Conservation (phyloP, 2,888 invertebrate species). For the Vannuccia rotundouncinata region DNA sequence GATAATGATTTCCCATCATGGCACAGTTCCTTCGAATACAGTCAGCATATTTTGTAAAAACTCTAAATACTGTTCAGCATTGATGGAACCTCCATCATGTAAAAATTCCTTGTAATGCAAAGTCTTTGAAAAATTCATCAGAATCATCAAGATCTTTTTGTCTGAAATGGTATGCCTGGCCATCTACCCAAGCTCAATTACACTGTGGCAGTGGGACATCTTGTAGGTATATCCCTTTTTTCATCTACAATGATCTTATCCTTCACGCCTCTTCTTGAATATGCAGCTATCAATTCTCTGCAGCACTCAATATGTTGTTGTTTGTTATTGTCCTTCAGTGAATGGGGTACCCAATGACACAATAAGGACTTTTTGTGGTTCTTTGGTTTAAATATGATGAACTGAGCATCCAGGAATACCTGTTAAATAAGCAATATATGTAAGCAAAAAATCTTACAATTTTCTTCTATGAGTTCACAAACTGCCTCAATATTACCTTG, state of each 20-base stretch:
- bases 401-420: slow-evolving; percentile 15
- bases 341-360: too few species aligned
- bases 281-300: slow-evolving; percentile 21
- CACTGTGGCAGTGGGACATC: too few species aligned
- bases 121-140: slow-evolving; percentile 6
- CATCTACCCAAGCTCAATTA: slow-evolving; percentile 19
- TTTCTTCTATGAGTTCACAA: slow-evolving; percentile 19
- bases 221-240: too few species aligned
- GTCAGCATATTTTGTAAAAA: slow-evolving; percentile 23
- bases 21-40: slow-evolving; percentile 23
- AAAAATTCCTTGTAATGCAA: slow-evolving; percentile 24
- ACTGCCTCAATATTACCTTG: slow-evolving; percentile 4
- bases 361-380: slow-evolving; percentile 8
- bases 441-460: slow-evolving; percentile 16
- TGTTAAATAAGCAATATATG: slow-evolving; percentile 15
- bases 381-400: slow-evolving; percentile 6
- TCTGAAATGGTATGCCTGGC: slow-evolving; percentile 13
- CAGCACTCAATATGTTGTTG: slow-evolving; percentile 13
- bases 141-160: slow-evolving; percentile 19
- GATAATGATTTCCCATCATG: slow-evolving; percentile 21
- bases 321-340: too few species aligned
- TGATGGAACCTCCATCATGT: slow-evolving; percentile 18
- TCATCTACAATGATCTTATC: slow-evolving; percentile 18
- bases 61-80: slow-evolving; percentile 11
- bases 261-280: slow-evolving; percentile 7